phyloP scores from a whole-genome alignment of 2,113 vertebrate species.

The Hippocampus comes region DNA sequence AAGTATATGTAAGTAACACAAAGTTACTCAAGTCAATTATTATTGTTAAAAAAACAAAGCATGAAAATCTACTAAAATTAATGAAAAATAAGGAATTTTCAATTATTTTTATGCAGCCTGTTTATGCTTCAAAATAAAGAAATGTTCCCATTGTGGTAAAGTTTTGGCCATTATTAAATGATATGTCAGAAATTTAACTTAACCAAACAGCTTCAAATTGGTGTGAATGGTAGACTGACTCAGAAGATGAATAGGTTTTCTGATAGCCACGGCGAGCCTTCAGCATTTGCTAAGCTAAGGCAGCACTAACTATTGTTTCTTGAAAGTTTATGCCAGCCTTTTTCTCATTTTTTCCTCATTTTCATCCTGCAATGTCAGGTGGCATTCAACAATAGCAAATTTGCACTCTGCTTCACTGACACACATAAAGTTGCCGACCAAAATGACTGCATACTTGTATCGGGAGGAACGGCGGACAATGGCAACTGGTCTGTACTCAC shows the following conservation, averaged over 20 bases:
- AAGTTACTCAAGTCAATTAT: background rate
- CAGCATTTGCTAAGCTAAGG: background rate
- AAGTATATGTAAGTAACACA: constrained; percentile 39
- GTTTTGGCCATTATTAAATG: too few species aligned
- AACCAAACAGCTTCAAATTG: too few species aligned
- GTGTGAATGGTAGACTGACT: too few species aligned
- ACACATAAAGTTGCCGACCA: constrained; percentile 10
- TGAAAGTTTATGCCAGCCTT: too few species aligned
- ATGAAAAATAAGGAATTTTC: background rate
- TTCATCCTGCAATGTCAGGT: constrained; percentile 19
- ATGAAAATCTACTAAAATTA: background rate
- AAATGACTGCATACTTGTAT: constrained; percentile 52
- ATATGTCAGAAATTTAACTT: too few species aligned
- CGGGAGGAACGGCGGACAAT: constrained; percentile 42
- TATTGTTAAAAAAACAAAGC: background rate
- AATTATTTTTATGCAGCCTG: background rate
- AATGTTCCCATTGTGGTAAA: too few species aligned
- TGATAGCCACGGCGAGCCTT: background rate
- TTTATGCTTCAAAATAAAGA: too few species aligned
- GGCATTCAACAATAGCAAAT: constrained; percentile 23
- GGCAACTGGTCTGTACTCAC: constrained; percentile 18
- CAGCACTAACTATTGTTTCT: background rate
- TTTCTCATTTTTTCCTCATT: background rate
- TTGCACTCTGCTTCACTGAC: constrained; percentile 43
- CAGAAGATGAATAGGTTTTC: background rate